Percentiles rank a stretch among this genome's conserved stretches.
These are phyloP conservation scores for Malurus leucopterus DNA, from an alignment of 2,797 vertebrate species.

Conservation along the genomic window DNA sequence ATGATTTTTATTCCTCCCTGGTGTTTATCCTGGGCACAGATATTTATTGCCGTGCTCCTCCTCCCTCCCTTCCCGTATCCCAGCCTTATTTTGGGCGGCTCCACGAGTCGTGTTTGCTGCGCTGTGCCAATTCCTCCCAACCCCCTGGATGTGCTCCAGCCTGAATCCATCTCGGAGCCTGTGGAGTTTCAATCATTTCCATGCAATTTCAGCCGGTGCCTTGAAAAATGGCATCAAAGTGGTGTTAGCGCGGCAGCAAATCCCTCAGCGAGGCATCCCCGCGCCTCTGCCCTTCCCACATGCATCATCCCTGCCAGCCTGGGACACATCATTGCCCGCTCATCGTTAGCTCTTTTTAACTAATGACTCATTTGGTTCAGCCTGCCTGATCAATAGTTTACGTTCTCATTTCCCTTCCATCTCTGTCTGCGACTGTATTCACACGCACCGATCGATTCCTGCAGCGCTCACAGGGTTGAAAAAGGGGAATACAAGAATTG, in stretches of 20 bases:
- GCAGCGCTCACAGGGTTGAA: not conserved
- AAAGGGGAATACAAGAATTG: not conserved
- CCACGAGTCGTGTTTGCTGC: not conserved
- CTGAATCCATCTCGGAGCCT: not conserved
- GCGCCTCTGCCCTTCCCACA: not conserved
- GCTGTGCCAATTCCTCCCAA: not conserved
- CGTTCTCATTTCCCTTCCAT: not conserved
- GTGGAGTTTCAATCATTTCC: not conserved
- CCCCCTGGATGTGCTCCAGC: not conserved
- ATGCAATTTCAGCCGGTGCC: not conserved
- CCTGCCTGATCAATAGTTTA: slow-evolving; percentile 1
- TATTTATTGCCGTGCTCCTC: not conserved
- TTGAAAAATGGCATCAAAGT: not conserved
- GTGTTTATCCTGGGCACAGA: not conserved
- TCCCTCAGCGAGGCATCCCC: not conserved
- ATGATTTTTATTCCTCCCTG: not conserved
- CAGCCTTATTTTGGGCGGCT: not conserved
- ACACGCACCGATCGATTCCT: not conserved
- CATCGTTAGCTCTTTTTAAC: not conserved
- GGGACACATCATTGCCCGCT: not conserved
- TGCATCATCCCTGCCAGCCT: not conserved
- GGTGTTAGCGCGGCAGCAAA: not conserved
- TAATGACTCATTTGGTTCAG: not conserved
- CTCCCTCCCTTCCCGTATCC: not conserved
- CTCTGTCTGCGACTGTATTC: not conserved